phyloP scores from a whole-genome alignment of 2,113 vertebrate genomes.

The Rhea americana region DNA sequence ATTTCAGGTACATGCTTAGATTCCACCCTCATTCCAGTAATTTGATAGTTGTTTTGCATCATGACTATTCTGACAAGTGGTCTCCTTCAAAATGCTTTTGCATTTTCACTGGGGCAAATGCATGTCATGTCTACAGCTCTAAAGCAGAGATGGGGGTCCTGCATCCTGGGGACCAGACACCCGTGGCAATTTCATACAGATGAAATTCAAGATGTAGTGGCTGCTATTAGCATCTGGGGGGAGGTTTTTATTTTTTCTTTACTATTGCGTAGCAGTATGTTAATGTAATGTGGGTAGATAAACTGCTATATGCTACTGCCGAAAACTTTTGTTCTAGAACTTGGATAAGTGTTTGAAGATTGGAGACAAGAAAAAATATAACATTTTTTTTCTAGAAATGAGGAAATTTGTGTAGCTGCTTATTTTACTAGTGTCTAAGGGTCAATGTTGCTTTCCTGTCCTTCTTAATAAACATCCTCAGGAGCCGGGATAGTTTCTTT shows the following conservation, averaged over 20 bases:
- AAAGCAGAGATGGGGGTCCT: not conserved
- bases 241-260: not conserved
- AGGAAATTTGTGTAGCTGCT: accelerated
- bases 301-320: not conserved
- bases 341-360: not conserved
- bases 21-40: not conserved
- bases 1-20: not conserved
- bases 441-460: not conserved
- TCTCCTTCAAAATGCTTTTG: not conserved
- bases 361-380: not conserved
- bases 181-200: not conserved
- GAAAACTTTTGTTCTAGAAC: not conserved
- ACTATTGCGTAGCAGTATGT: not conserved
- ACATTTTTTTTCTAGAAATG: not conserved
- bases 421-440: not conserved
- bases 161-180: not conserved
- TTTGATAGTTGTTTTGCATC: not conserved
- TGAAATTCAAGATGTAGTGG: not conserved
- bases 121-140: not conserved
- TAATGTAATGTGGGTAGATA: conserved; percentile 4
- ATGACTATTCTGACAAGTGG: not conserved
- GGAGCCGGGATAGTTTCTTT: not conserved
- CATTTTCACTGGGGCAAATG: not conserved
- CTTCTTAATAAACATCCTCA: not conserved
- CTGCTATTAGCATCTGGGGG: not conserved